These are phyloP conservation scores for Echinops telfairi DNA, from an alignment of 2,113 vertebrate genomes.

Conservation along the genomic window DNA sequence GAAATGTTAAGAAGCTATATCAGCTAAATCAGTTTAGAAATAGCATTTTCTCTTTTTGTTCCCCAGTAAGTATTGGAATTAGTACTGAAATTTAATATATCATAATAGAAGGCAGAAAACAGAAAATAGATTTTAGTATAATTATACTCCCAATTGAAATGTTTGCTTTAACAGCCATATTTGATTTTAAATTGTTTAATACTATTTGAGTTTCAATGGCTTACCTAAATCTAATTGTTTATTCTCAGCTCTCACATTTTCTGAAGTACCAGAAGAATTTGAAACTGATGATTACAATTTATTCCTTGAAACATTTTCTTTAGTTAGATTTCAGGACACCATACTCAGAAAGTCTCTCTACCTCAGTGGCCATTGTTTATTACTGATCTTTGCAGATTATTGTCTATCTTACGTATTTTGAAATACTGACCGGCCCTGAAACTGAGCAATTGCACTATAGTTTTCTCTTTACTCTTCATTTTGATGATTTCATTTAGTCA, in stretches of 20 bases:
- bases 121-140: conserved; percentile 7
- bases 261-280: too few species aligned
- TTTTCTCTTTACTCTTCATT: too few species aligned
- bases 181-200: conserved; percentile 21
- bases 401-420: too few species aligned
- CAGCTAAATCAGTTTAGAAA: conserved; percentile 41
- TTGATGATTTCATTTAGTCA: too few species aligned
- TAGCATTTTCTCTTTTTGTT: not conserved
- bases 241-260: conserved; percentile 5
- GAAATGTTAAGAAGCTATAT: not conserved
- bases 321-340: too few species aligned
- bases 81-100: conserved; percentile 33
- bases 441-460: too few species aligned
- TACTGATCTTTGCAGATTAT: too few species aligned
- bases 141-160: conserved; percentile 27
- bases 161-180: conserved; percentile 13
- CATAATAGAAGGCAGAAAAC: not conserved
- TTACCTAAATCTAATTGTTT: not conserved
- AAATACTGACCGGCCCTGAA: too few species aligned
- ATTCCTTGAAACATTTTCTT: too few species aligned
- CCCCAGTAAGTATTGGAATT: not conserved
- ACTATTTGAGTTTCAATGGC: not conserved
- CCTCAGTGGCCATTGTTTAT: too few species aligned
- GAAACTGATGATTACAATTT: too few species aligned
- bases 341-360: too few species aligned